Percentiles rank a stretch among this genome's conserved stretches.
These are phyloP conservation scores for Arenicola marina DNA, from an alignment of 2,888 invertebrate genomes.

Conservation along the genomic window DNA sequence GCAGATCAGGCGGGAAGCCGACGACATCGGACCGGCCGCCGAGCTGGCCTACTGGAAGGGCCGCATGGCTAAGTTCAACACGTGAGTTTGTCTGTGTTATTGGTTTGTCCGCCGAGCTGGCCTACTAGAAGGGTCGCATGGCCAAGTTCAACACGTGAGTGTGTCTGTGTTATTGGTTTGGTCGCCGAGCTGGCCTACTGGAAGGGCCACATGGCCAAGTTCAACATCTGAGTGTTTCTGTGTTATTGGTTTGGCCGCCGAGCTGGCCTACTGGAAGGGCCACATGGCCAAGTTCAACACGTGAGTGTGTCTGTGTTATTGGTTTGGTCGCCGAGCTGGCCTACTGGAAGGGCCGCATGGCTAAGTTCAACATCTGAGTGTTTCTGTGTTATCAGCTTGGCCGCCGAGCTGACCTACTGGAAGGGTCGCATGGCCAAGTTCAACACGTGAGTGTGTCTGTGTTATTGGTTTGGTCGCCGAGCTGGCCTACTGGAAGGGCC, in stretches of 20 bases:
- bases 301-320: too few species aligned
- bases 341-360: too few species aligned
- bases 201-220: conserved; percentile 90
- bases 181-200: conserved; percentile 81
- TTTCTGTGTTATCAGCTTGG: too few species aligned
- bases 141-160: too few species aligned
- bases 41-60: conserved; percentile 89
- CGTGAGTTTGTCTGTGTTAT: conserved; percentile 57
- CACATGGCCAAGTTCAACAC: conserved; percentile 85
- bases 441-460: conserved; percentile 67
- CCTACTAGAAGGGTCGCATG: too few species aligned
- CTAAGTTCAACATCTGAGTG: too few species aligned
- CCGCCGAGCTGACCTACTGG: conserved; percentile 83
- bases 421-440: conserved; percentile 90
- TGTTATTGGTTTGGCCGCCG: conserved; percentile 66
- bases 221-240: conserved; percentile 70
- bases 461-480: conserved; percentile 69
- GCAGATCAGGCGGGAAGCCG: conserved; percentile 62
- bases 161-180: conserved; percentile 61
- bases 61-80: conserved; percentile 85
- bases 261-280: conserved; percentile 86
- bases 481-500: conserved; percentile 84
- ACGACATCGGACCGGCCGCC: conserved; percentile 65
- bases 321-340: too few species aligned
- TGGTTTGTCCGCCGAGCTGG: too few species aligned